Percentiles rank a stretch among this genome's conserved stretches.
Evolutionary conservation across 1,140 invertebrate species (phyloP).

Genomic region (Pygmarrhopalites habei): DNA sequence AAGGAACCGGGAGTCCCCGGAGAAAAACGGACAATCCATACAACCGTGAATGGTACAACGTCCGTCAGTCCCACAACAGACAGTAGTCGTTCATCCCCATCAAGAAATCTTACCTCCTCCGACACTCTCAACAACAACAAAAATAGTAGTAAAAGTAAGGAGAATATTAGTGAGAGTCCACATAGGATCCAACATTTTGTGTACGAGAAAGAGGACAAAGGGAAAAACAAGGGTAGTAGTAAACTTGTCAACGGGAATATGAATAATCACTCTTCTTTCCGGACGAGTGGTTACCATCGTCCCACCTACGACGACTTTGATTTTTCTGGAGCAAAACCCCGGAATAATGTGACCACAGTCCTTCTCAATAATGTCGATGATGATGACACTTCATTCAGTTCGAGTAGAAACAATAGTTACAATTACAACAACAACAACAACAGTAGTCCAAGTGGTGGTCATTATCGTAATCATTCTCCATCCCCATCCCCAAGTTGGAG

Average conservation of each 20-base stretch:
- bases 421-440: too few relatives aligned
- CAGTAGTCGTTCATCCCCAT: neutral
- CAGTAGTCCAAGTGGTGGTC: neutral
- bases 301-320: slow-evolving; percentile 41
- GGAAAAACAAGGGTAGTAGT: slow-evolving; percentile 42
- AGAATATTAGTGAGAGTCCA: slow-evolving; percentile 47
- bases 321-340: slow-evolving; percentile 42
- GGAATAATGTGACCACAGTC: slow-evolving; percentile 24
- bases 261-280: slow-evolving; percentile 21
- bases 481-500: slow-evolving; percentile 9
- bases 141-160: slow-evolving; percentile 4
- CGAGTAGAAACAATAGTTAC: slow-evolving; percentile 34
- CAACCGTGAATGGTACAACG: slow-evolving; percentile 36
- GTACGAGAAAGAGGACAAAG: slow-evolving; percentile 14
- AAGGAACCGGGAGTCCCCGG: slow-evolving; percentile 40
- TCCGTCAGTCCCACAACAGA: slow-evolving; percentile 41
- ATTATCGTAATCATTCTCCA: slow-evolving; percentile 8
- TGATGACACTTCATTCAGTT: slow-evolving; percentile 38
- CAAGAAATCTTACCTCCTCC: neutral
- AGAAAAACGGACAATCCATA: slow-evolving; percentile 51
- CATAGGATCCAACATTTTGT: slow-evolving; percentile 33
- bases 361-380: slow-evolving; percentile 34
- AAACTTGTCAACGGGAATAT: slow-evolving; percentile 49
- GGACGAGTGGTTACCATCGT: slow-evolving; percentile 52
- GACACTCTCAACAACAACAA: neutral